Evolutionary conservation across 2,888 invertebrate genomes (phyloP).

Genomic region (Tiphia femorata): DNA sequence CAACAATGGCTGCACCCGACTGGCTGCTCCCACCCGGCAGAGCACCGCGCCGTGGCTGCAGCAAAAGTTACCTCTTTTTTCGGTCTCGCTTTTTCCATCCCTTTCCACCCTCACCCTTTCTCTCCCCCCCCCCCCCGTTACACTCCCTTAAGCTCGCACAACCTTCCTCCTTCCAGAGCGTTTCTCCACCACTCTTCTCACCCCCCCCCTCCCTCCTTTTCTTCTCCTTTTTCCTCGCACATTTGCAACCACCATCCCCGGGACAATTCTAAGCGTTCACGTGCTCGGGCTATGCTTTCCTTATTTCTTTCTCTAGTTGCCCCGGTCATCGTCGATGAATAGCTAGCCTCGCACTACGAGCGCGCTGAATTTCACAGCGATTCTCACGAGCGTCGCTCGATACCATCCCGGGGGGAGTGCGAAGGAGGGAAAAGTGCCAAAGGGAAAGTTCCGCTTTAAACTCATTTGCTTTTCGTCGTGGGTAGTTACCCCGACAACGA

Average conservation of each 20-base stretch:
- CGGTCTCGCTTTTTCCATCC: constrained; percentile 27
- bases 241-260: too few relatives aligned
- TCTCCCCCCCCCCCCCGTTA: not conserved
- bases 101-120: not conserved
- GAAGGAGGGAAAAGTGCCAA: not conserved
- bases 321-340: too few relatives aligned
- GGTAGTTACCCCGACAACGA: constrained; percentile 6
- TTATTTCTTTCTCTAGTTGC: too few relatives aligned
- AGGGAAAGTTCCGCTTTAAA: constrained; percentile 25
- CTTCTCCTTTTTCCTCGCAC: constrained; percentile 10
- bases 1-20: constrained; percentile 56
- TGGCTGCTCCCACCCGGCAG: constrained; percentile 36
- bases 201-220: too few relatives aligned
- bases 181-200: too few relatives aligned
- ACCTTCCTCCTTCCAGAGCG: too few relatives aligned
- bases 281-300: too few relatives aligned
- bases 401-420: not conserved
- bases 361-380: too few relatives aligned
- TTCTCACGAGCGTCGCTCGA: constrained; percentile 20
- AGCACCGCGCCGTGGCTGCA: constrained; percentile 16
- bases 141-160: too few relatives aligned
- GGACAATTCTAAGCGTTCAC: too few relatives aligned
- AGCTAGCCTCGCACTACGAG: too few relatives aligned
- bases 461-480: constrained; percentile 8
- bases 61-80: constrained; percentile 35